phyloP scores from a whole-genome alignment of 1,140 invertebrate species.

The Tyrophagus putrescentiae region DNA sequence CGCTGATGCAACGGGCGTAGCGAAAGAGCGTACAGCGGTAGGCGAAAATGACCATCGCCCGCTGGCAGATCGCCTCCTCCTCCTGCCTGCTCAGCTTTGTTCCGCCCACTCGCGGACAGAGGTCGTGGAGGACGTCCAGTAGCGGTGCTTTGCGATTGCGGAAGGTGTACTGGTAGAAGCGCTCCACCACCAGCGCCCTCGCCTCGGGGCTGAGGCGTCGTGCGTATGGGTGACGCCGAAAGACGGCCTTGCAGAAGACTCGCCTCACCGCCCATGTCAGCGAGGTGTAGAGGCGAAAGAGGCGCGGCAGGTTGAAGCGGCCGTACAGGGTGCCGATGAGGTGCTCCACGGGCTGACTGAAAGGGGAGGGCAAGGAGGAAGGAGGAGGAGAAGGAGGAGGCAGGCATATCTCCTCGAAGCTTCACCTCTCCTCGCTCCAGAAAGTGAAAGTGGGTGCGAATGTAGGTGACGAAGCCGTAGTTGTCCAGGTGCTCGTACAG shows the following conservation, averaged over 20 bases:
- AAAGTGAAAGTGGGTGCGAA: background rate
- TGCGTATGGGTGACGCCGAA: background rate
- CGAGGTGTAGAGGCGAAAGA: background rate
- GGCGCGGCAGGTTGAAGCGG: background rate
- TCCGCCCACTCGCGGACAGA: background rate
- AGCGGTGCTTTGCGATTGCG: background rate
- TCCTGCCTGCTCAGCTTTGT: background rate
- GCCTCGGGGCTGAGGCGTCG: background rate
- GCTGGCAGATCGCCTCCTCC: background rate
- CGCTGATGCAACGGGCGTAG: background rate
- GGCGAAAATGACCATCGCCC: background rate
- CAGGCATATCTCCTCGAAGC: too few relatives aligned
- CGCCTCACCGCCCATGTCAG: background rate
- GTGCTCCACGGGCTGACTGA: background rate
- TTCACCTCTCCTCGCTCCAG: too few relatives aligned
- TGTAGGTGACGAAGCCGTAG: background rate
- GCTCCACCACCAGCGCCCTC: background rate
- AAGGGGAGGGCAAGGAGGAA: too few relatives aligned
- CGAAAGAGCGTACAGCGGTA: background rate
- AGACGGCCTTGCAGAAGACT: background rate
- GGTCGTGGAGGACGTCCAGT: background rate
- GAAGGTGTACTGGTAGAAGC: background rate
- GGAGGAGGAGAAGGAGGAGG: too few relatives aligned
- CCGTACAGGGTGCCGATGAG: background rate
- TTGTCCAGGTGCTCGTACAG: background rate